Evolutionary conservation across 2,113 vertebrate genomes (phyloP), one percentile per base, ranked within the genome.

Genomic region (Microcebus griseorufus): DNA sequence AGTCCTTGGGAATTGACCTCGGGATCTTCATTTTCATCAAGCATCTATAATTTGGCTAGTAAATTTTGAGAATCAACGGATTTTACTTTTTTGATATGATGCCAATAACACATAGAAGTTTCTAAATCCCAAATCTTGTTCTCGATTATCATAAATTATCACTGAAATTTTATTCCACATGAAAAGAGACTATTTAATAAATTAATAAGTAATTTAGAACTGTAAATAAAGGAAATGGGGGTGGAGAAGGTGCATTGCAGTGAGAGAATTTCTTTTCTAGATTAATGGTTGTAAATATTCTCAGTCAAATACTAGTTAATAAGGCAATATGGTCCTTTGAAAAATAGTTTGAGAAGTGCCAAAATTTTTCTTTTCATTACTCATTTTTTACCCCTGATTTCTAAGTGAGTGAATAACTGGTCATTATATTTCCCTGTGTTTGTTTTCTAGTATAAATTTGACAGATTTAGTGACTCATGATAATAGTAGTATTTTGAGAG

Each of bases 21-120:
- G 17, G 25, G 79, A 75, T 86, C 82, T 81, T 93, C 22, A 79
- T 87, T 94, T 90, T 81, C 42, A 65, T 76, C 67, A 73, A n/a
- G 22, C 3, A 34, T 48, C 20, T 34, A 39, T 81, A 22, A 78
- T 48, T 86, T 70, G 25, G 34, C 27, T 42, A 78, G 23, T 53
- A 48, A 45, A 3, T 87, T 84, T 87, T 60, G 29, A 88, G 37
- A 86, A 65, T 23, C 64, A 75, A 51, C 18, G 72, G 29, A 55
- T 90, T 90, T 94, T 78, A n/a, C 3, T 70, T 89, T 29, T 39
- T 80, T 53, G 8, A n/a, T 60, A 9, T 83, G 34, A 14, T 51
- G 60, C 23, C 55, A 32, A 69, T 2, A 39, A 39, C 2, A 64
- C 17, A 7, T 27, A 42, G 13, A 83, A 62, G 3, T 94, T 94